Evolutionary conservation across 2,113 vertebrate genomes (phyloP), one percentile per base, ranked within the genome.

Genomic region (Cyprinodon brontotheroides): DNA sequence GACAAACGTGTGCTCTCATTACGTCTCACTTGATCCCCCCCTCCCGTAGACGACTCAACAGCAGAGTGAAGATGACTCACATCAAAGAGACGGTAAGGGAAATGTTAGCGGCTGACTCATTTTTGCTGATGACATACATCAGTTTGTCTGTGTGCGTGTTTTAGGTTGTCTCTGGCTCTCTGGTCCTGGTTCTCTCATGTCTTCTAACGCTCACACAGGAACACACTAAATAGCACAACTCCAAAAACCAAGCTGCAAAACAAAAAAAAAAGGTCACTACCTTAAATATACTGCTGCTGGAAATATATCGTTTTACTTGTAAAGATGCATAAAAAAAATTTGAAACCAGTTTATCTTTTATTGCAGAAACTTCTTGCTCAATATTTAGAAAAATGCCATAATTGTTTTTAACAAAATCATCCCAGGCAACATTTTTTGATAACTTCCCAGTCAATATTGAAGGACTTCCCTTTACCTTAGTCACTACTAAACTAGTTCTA

Each of bases 11-110:
- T 36, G 88, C 78, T 87, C 88, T 88, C 86, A 83, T 86, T 89
- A 86, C 61, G 86, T 89, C 86, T 78, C 68, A 76, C 74, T 82
- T 74, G 65, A 89, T 89, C 81, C 83, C 70, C 47, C 6, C 68
- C 9, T 80, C 76, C 70, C 50, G 14, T 79, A 73, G 77, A 79
- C 80, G 63, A 80, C 79, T 80, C 61, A 64, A 78, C 65, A 36
- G 78, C 84, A 85, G 65, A 87, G 81, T 61, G 79, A 84, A 81
- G 75, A 86, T 86, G 86, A 89, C 72, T 89, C 83, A 78, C 81
- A 80, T 84, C 76, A 85, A 83, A 84, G 84, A 87, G 72, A 87
- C 76, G 75, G 76, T 89, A 73, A 65, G 72, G 76, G 74, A 86
- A 80, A 87, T 50, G 83, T 78, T 86, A 74, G 85, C 60, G 84